Conservation (phyloP, 2,797 vertebrate genomes). For the Antennarius maculatus region DNA sequence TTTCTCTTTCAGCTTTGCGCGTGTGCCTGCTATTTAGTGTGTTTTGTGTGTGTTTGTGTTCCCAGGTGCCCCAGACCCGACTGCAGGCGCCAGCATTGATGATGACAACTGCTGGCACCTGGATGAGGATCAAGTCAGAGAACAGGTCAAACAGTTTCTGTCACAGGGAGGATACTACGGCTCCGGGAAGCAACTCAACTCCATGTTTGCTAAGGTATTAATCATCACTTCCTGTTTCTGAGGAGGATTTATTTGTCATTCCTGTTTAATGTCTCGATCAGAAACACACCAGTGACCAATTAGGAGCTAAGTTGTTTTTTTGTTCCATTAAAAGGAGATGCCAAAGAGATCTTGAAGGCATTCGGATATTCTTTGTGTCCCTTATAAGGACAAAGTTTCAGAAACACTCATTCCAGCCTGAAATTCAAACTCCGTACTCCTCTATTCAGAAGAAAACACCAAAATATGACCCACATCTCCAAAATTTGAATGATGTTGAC, state of each 20-base stretch:
- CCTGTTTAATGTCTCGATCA: no score
- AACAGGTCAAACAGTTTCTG: constrained; percentile 97
- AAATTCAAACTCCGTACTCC: no score
- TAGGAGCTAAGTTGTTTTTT: no score
- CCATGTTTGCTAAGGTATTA: constrained; percentile 90
- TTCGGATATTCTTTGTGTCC: no score
- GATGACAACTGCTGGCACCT: constrained; percentile 99
- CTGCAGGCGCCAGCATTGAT: constrained; percentile 95
- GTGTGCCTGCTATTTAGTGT: constrained; percentile 10
- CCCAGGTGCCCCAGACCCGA: constrained; percentile 94
- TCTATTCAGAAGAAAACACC: no score
- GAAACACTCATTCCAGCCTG: no score
- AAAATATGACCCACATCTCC: no score
- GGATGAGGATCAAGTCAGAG: constrained; percentile 96
- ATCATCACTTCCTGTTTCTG: background rate
- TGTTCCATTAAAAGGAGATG: no score
- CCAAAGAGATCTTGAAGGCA: no score
- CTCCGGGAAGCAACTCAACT: constrained; percentile 98
- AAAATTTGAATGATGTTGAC: no score
- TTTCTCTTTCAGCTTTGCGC: background rate
- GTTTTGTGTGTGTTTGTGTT: constrained; percentile 5
- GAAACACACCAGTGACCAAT: no score
- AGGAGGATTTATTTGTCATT: background rate
- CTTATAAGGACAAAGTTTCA: no score
- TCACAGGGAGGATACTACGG: constrained; percentile 97